A percentile compares a stretch with the other conserved stretches of the same genome.
Evolutionary conservation across 2,797 vertebrate species (phyloP).

Genomic region (Botia kubotai): DNA sequence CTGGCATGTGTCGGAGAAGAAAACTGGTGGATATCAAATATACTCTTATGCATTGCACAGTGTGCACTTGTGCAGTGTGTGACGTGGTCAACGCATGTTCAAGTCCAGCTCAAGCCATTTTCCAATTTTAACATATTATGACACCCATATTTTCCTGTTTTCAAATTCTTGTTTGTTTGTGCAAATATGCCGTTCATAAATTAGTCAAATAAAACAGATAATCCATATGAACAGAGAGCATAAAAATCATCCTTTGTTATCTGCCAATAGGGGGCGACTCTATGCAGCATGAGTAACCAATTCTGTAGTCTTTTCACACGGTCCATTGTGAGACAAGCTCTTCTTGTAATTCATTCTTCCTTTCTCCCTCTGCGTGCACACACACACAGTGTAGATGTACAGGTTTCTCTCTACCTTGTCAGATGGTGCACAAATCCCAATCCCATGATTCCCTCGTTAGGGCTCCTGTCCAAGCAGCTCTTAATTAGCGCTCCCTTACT

Average conservation of each 20-base stretch:
- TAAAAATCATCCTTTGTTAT: neutral
- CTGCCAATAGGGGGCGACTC: conserved; percentile 29
- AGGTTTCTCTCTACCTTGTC: conserved; percentile 59
- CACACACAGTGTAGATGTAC: conserved; percentile 32
- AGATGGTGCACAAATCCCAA: conserved; percentile 74
- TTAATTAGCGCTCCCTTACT: conserved; percentile 68
- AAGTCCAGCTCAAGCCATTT: neutral
- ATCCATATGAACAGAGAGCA: neutral
- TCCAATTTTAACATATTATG: no score
- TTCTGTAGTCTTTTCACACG: neutral
- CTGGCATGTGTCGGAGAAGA: neutral
- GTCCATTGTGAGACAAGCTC: conserved; percentile 2
- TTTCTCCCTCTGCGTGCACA: neutral
- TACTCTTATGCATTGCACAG: neutral
- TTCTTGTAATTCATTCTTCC: conserved; percentile 13
- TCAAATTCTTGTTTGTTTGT: neutral
- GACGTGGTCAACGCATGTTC: neutral
- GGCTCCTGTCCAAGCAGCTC: conserved; percentile 78
- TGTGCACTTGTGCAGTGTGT: no score
- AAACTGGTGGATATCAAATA: neutral
- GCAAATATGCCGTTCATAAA: neutral
- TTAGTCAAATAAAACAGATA: neutral
- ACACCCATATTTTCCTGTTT: neutral
- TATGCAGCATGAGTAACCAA: conserved; percentile 13
- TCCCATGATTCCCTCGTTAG: conserved; percentile 84